Base-by-base conservation (phyloP, 2,113 vertebrate species). In the cat (Felis catus) region DNA sequence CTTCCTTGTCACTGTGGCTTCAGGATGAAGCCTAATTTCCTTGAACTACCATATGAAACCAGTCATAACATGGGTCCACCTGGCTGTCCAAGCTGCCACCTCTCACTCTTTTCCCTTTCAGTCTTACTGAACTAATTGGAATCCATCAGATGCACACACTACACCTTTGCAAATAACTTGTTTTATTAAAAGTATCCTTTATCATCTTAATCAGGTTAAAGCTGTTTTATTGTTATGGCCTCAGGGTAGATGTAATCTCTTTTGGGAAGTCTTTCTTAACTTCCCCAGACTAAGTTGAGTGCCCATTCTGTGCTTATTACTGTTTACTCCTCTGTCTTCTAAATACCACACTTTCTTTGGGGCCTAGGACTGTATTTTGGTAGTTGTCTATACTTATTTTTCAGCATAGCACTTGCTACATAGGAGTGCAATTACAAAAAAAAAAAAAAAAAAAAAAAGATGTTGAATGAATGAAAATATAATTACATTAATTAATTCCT, bases 401-500 rank as follows among this genome's bases (percentile, higher is more conserved):
- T 14, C n/a, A 79, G 36, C 6, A 63, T 14, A 73, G 58, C 39
- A 19, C 4, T 36, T 81, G 18, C 51, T 93, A 68, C n/a, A 18
- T 63, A 90, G 51, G 1, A n/a, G 4, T 86, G 23, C 39, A 87
- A 92, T 83, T 53, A 63, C 48, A 63, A 81, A 55, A 65, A 55
- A 65, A 83, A 53, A 74, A 83, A 12, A 70, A n/a, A n/a, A n/a
- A n/a, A 36, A 36, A 36, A 84, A 63, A 71, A 90, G 23, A 1
- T 61, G 15, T 88, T 88, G 27, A 76, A 31, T 90, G 29, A 95
- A 84, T 94, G 29, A 63, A 94, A 92, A 83, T 91, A 65, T 89
- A 82, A 86, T 83, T 90, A 33, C 41, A 66, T 58, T 73, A 95
- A 92, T 94, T 90, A 83, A 78, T 92, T 97, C 63, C 91, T 65